phyloP scores from a whole-genome alignment of 2,797 vertebrate genomes.

The Argentina silus region DNA sequence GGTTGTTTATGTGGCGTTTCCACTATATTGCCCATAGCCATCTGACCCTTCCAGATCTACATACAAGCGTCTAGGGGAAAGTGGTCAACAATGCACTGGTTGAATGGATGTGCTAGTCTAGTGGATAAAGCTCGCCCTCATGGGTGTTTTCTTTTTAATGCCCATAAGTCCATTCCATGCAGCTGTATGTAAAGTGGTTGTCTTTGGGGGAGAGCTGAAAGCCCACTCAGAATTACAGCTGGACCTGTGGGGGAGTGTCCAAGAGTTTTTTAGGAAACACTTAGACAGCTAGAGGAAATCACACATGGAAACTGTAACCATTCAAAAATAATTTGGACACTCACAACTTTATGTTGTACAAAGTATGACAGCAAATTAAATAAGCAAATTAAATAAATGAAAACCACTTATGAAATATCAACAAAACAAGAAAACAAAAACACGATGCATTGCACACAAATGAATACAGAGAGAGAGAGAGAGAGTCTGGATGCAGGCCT shows the following conservation, averaged over 20 bases:
- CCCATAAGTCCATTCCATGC: conserved; percentile 75
- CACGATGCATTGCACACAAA: not conserved
- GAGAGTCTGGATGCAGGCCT: not conserved
- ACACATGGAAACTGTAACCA: too few species aligned
- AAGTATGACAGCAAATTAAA: too few species aligned
- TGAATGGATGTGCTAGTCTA: too few species aligned
- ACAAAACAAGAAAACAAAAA: not conserved
- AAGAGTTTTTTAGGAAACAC: conserved; percentile 81
- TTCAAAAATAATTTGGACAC: too few species aligned
- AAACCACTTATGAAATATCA: not conserved
- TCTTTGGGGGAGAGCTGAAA: conserved; percentile 85
- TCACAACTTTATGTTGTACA: too few species aligned
- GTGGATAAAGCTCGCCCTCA: too few species aligned
- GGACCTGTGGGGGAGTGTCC: conserved; percentile 84
- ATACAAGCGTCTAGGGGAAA: too few species aligned
- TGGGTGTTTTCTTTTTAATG: too few species aligned
- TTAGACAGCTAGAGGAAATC: conserved; percentile 51
- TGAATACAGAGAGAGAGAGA: not conserved
- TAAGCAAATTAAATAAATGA: too few species aligned
- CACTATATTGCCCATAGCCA: too few species aligned
- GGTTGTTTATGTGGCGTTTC: too few species aligned
- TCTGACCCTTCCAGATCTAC: too few species aligned
- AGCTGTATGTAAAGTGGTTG: conserved; percentile 57
- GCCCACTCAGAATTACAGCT: conserved; percentile 83
- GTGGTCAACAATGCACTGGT: conserved; percentile 80